These are phyloP conservation scores for Chaetorhynchus papuensis DNA, from an alignment of 2,113 vertebrate species.

Conservation along the genomic window DNA sequence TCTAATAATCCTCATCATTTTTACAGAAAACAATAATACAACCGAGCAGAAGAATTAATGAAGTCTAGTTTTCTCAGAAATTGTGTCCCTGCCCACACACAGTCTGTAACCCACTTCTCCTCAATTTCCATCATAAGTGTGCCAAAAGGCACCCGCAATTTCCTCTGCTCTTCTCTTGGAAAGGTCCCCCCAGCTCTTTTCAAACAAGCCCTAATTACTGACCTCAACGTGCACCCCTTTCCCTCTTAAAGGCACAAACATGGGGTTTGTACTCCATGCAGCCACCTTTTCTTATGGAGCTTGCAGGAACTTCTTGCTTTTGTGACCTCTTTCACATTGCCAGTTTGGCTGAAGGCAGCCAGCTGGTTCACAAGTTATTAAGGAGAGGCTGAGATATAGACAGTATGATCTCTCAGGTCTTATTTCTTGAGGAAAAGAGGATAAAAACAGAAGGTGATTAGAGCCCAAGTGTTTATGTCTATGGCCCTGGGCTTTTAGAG, in stretches of 20 bases:
- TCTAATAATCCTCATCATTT: constrained; percentile 2
- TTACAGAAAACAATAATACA: constrained; percentile 1
- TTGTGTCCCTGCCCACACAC: background rate
- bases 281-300: background rate
- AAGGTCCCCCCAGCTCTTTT: background rate
- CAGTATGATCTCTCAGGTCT: background rate
- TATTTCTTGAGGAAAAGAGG: background rate
- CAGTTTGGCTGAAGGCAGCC: background rate
- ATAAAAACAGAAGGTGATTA: background rate
- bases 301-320: background rate
- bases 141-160: background rate
- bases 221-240: background rate
- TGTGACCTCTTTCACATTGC: background rate
- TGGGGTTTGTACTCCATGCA: background rate
- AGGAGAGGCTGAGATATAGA: background rate
- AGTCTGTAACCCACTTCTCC: constrained; percentile 1
- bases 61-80: constrained; percentile 16
- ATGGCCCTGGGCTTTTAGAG: background rate
- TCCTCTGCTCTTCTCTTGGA: background rate
- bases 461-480: background rate
- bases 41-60: background rate
- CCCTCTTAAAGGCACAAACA: background rate
- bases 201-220: background rate
- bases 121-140: background rate
- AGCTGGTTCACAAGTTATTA: background rate